These are phyloP conservation scores for Anguilla rostrata DNA, from an alignment of 2,113 vertebrate genomes.

Conservation along the genomic window DNA sequence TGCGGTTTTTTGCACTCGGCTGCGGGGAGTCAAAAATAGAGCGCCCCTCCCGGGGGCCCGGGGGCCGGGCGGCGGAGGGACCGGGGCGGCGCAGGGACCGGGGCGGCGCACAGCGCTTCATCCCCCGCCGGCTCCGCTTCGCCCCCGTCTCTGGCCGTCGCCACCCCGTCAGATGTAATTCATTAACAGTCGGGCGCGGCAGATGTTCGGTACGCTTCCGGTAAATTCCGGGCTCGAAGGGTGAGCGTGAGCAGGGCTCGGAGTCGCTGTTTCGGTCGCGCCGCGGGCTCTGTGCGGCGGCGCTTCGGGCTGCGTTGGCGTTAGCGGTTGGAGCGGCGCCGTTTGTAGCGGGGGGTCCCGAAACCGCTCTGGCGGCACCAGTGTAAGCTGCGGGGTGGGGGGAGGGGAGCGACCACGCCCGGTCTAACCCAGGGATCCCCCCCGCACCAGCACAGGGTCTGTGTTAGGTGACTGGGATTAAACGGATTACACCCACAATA, in stretches of 20 bases:
- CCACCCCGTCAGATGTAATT: neutral
- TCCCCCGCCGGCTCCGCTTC: neutral
- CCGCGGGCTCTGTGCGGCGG: too few species aligned
- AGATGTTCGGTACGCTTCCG: neutral
- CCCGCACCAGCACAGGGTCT: constrained; percentile 41
- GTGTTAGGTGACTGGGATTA: constrained; percentile 60
- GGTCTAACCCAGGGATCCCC: neutral
- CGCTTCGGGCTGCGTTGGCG: neutral
- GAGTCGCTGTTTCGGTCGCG: neutral
- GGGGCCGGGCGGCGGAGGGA: neutral
- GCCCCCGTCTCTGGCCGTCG: neutral
- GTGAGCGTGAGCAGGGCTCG: too few species aligned
- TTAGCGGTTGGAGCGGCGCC: neutral
- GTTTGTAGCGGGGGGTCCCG: neutral
- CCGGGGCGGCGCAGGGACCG: neutral
- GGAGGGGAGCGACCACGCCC: too few species aligned
- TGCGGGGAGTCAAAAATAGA: constrained; percentile 31
- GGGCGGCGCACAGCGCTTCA: neutral
- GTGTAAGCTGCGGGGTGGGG: too few species aligned
- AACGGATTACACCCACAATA: constrained; percentile 66
- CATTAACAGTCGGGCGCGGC: neutral
- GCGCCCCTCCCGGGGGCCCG: constrained; percentile 20
- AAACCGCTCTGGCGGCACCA: neutral
- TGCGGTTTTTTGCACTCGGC: constrained; percentile 33
- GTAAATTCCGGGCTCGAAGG: neutral